phyloP scores from a whole-genome alignment of 2,113 vertebrate genomes.

The Myotis yumanensis region DNA sequence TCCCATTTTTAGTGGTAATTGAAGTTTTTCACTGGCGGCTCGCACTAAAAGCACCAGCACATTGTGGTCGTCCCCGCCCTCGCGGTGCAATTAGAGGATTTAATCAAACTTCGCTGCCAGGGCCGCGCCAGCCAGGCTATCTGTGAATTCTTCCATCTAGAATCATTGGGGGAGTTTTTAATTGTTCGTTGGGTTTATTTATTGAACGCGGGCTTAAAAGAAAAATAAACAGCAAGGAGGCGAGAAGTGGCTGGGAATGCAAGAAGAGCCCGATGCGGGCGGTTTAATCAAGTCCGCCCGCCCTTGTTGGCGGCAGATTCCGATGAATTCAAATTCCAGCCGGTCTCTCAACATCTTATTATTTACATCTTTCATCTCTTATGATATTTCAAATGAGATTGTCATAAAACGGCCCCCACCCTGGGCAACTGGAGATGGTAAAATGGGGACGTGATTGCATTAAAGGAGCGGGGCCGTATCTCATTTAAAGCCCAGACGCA shows the following conservation, averaged over 20 bases:
- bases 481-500: constrained; percentile 88
- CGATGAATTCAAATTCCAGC: constrained; percentile 80
- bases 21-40: constrained; percentile 55
- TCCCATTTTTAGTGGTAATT: constrained; percentile 65
- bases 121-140: constrained; percentile 24
- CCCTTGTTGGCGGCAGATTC: constrained; percentile 69
- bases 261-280: not conserved
- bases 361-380: constrained; percentile 86
- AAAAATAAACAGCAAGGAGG: constrained; percentile 70
- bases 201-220: constrained; percentile 63
- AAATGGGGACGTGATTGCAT: constrained; percentile 85
- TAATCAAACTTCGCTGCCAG: constrained; percentile 64
- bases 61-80: not conserved
- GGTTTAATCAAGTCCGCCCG: constrained; percentile 58
- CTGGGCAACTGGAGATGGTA: constrained; percentile 79
- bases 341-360: constrained; percentile 80
- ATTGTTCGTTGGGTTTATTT: constrained; percentile 75
- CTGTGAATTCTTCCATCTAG: constrained; percentile 75
- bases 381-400: constrained; percentile 84
- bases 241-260: constrained; percentile 35
- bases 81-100: constrained; percentile 68
- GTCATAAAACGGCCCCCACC: constrained; percentile 84
- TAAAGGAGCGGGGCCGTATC: constrained; percentile 83
- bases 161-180: constrained; percentile 76
- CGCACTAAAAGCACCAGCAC: not conserved